phyloP scores from a whole-genome alignment of 1,140 invertebrate species.

The Neodiprion lecontei region DNA sequence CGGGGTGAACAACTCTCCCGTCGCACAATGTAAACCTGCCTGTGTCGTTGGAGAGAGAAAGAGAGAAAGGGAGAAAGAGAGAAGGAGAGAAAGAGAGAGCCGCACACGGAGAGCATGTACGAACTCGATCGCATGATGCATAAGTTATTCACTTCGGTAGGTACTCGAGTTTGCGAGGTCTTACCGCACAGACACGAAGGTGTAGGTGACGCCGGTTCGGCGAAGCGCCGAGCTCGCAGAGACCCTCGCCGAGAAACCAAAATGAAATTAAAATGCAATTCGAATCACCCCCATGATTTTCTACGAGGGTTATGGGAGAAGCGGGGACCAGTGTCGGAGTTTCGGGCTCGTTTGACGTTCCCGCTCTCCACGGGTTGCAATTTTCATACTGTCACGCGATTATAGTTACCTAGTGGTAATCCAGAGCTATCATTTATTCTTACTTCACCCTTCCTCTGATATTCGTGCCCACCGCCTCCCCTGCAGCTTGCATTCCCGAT shows the following conservation, averaged over 20 bases:
- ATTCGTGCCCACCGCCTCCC: constrained; percentile 33
- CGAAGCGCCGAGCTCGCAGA: constrained; percentile 6
- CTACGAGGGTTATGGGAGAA: constrained; percentile 6
- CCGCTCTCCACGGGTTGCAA: constrained; percentile 39
- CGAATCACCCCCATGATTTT: constrained; percentile 46
- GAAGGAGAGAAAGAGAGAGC: neutral
- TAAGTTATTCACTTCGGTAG: neutral
- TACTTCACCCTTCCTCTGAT: constrained; percentile 53
- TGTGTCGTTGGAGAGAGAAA: neutral
- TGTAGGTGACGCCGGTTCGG: neutral
- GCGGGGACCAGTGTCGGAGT: constrained; percentile 30
- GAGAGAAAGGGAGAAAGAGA: no score
- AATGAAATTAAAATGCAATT: constrained; percentile 62
- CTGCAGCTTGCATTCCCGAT: neutral
- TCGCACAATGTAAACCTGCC: constrained; percentile 24
- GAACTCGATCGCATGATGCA: constrained; percentile 20
- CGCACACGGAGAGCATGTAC: constrained; percentile 35
- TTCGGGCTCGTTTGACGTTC: constrained; percentile 30
- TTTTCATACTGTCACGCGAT: constrained; percentile 57
- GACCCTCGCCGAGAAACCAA: constrained; percentile 46
- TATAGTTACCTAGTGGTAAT: constrained; percentile 54
- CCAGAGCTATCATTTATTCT: constrained; percentile 59
- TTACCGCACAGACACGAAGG: neutral
- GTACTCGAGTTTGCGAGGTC: neutral
- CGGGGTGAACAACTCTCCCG: constrained; percentile 53